Evolutionary conservation across 2,797 vertebrate species (phyloP), one percentile per base, ranked within the genome.

Genomic region (Chrysocyon brachyurus): DNA sequence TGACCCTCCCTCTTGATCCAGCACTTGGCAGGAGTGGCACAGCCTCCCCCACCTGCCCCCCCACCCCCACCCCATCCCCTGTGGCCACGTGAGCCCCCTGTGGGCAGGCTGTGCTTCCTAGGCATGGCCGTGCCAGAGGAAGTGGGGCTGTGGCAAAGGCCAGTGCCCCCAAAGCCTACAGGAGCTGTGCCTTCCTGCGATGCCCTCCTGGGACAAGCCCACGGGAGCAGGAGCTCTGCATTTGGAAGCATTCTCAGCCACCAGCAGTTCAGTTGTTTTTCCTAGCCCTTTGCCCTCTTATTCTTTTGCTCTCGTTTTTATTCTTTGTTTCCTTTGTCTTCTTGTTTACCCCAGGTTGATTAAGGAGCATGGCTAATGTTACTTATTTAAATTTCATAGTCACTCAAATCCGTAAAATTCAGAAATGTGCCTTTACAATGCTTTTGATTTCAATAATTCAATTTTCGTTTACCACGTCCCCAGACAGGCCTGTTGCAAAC

Each of bases 41-140:
- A 8, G 6, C 19, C n/a, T 46, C 40, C 40, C 40, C 40, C 40
- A 46, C 40, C 40, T 46, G 40, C 40, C 2, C 70, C 59, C 61
- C 1, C 54, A 0, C 21, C 14, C 61, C 16, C 64, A 5, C 2
- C 64, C 64, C 2, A 61, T 46, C 63, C 1, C 0, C 0, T 1
- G 16, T 75, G 87, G n/a, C n/a, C 1, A 0, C 0, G 0, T 7
- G 72, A 49, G 63, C 64, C 56, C 33, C 16, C 2, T 6, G 1
- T 17, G 33, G 19, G 26, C 36, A 6, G 15, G 0, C 52, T 36
- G 19, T 87, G 46, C 57, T 64, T 63, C 56, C 46, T 26, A 26
- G 36, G 26, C 33, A n/a, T 56, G 59, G 57, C 12, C 17, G 1
- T 15, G 17, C 33, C 63, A n/a, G 24, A 83, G 68, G 54, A 59